phyloP scores from a whole-genome alignment of 2,888 invertebrate genomes.

The Zeuzera pyrina region DNA sequence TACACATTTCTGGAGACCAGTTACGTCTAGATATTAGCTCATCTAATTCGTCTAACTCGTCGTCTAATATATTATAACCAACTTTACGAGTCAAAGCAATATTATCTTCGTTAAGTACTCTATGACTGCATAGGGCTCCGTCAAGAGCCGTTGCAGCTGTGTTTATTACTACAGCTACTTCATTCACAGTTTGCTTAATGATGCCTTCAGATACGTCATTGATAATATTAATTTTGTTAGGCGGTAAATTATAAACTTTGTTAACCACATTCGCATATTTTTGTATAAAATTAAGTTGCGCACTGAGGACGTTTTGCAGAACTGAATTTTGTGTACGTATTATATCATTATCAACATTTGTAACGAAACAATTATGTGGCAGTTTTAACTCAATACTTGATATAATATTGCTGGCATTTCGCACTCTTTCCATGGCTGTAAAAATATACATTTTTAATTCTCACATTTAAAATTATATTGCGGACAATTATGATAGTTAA shows the following conservation, averaged over 20 bases:
- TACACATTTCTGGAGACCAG: slow-evolving; percentile 29
- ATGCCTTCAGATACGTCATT: not conserved
- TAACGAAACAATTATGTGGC: slow-evolving; percentile 30
- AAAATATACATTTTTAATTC: slow-evolving; percentile 15
- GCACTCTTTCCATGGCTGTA: slow-evolving; percentile 32
- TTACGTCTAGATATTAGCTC: slow-evolving; percentile 9
- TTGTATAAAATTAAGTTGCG: slow-evolving; percentile 30
- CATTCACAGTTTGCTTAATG: slow-evolving; percentile 21
- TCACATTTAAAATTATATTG: not conserved
- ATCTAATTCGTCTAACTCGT: slow-evolving; percentile 12
- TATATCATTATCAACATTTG: too few relatives aligned
- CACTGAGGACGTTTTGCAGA: slow-evolving; percentile 26
- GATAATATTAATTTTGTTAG: too few relatives aligned
- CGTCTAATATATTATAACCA: slow-evolving; percentile 4
- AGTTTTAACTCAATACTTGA: slow-evolving; percentile 24
- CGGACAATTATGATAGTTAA: not conserved
- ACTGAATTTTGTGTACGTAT: slow-evolving; percentile 1
- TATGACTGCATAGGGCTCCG: slow-evolving; percentile 29
- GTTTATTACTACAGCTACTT: slow-evolving; percentile 31
- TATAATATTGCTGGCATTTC: slow-evolving; percentile 25
- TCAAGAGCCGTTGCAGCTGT: slow-evolving; percentile 30
- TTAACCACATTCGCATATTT: slow-evolving; percentile 13
- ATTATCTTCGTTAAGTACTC: too few relatives aligned
- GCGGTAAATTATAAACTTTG: too few relatives aligned
- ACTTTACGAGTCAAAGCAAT: slow-evolving; percentile 7